These are phyloP conservation scores for Aleadryas rufinucha DNA, from an alignment of 2,113 vertebrate genomes.

Conservation along the genomic window DNA sequence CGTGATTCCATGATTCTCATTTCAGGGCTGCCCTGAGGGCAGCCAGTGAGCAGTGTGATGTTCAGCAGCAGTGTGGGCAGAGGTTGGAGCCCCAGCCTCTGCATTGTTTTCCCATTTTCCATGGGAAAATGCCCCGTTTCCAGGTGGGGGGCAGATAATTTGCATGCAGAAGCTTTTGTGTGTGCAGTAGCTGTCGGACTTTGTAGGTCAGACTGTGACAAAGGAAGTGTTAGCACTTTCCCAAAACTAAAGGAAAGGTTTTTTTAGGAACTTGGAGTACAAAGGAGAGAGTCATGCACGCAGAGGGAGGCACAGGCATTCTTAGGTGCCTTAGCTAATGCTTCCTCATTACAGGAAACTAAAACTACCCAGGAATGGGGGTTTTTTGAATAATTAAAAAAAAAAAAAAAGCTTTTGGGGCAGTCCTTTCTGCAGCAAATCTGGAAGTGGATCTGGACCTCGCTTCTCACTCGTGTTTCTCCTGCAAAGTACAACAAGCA, in stretches of 20 bases:
- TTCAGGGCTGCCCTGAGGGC: background rate
- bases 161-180: background rate
- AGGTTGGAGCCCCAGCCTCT: background rate
- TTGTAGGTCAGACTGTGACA: background rate
- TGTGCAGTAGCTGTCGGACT: background rate
- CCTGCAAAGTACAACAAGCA: background rate
- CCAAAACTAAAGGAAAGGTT: background rate
- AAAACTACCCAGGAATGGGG: background rate
- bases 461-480: background rate
- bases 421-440: background rate
- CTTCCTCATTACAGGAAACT: background rate
- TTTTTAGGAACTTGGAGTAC: background rate
- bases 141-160: background rate
- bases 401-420: background rate
- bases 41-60: background rate
- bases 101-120: rapidly evolving
- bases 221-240: background rate
- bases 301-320: background rate
- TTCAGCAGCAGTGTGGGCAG: background rate
- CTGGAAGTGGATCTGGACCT: background rate
- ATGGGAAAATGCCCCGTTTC: background rate
- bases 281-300: background rate
- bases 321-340: background rate
- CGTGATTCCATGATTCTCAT: background rate
- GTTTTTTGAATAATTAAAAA: background rate